Evolutionary conservation across 1,140 invertebrate species (phyloP).

Genomic region (Halictus rubicundus): DNA sequence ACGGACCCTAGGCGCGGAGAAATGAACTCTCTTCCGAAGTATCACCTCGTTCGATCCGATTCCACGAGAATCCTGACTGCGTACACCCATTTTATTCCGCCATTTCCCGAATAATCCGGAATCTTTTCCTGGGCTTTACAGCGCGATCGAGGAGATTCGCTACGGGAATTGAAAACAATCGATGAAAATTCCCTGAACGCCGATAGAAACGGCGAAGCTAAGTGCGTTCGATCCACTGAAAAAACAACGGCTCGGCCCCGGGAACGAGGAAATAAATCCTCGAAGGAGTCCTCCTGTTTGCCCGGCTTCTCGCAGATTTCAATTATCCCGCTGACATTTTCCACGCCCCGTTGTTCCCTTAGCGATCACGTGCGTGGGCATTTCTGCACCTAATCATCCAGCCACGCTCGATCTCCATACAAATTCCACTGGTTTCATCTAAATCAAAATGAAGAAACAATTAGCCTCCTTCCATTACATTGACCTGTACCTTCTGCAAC

Average conservation of each 20-base stretch:
- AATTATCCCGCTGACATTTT: background rate
- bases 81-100: too few species aligned
- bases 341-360: background rate
- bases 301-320: background rate
- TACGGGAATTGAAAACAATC: constrained; percentile 3
- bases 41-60: too few species aligned
- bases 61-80: too few species aligned
- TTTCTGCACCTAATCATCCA: too few species aligned
- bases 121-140: background rate
- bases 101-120: background rate
- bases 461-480: too few species aligned
- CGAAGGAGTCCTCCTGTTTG: background rate
- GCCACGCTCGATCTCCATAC: too few species aligned
- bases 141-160: background rate
- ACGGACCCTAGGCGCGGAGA: too few species aligned
- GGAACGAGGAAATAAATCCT: background rate
- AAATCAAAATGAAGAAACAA: too few species aligned
- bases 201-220: background rate
- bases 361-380: background rate
- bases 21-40: too few species aligned
- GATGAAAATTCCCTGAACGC: background rate
- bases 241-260: background rate
- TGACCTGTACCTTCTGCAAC: too few species aligned
- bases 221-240: background rate
- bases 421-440: too few species aligned